Evolutionary conservation across 2,113 vertebrate genomes (phyloP), one percentile per base, ranked within the genome.

Genomic region (Pelusios castaneus): DNA sequence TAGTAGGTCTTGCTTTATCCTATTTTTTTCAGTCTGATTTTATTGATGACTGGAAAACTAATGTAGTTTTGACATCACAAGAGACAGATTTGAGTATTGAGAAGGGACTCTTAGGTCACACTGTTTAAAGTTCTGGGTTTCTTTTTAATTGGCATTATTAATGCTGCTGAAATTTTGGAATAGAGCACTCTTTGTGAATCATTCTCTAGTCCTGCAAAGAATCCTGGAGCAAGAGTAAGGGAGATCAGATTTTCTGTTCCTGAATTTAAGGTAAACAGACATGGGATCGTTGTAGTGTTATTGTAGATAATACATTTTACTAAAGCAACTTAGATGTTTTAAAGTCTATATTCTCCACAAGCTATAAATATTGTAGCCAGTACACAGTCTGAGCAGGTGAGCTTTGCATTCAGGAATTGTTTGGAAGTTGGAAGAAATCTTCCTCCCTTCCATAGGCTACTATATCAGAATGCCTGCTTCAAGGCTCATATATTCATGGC

Each of bases 371-470:
- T 67, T 1, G 0, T 3, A 2, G 85, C 79, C 58, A 31, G 41
- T 4, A 0, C 0, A 0, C 14, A 54, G 87, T 63, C 86, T 80
- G 77, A 54, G 43, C 80, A 58, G 1, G 3, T 3, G 5, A 22
- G 70, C 70, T 93, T 52, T 83, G 52, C 3, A 1, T n/a, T 12
- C 79, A 60, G 88, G 88, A 94, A 84, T 93, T 78, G 76, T 85
- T 89, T 0, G 0, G 80, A 14, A n/a, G 12, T 70, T 22, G 45
- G 24, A 38, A 38, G 19, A 87, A 63, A 27, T 88, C 82, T 14
- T 9, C 54, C 45, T 22, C 43, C 0, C 0, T 80, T 21, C 82
- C 0, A 0, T 47, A 0, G 6, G 43, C 67, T 70, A 12, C 54
- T 0, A 27, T 75, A 12, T 43, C 75, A 4, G 78, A 0, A 1